Conservation (phyloP, 2,113 vertebrate genomes). For the Channa maculata region DNA sequence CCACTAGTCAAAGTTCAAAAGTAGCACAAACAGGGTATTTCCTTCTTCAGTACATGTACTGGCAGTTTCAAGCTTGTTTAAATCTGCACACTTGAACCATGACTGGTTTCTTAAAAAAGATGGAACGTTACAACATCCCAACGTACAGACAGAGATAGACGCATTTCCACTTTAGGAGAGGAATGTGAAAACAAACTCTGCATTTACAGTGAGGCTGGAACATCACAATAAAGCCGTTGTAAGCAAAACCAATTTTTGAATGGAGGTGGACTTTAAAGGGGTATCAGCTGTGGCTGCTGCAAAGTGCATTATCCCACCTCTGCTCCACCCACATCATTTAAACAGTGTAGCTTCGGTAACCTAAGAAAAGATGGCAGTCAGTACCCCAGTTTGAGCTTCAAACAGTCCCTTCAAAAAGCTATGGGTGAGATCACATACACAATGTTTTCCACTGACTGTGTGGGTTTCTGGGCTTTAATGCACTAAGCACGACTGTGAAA, state of each 20-base stretch:
- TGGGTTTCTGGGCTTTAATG: constrained; percentile 2
- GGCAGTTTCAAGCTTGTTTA: too few species aligned
- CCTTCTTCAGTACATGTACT: too few species aligned
- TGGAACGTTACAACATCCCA: too few species aligned
- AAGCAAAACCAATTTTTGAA: not conserved
- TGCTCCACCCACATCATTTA: constrained; percentile 30
- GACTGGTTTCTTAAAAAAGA: too few species aligned
- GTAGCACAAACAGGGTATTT: too few species aligned
- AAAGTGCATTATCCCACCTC: constrained; percentile 17
- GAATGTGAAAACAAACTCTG: too few species aligned
- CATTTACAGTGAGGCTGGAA: too few species aligned
- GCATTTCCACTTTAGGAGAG: too few species aligned
- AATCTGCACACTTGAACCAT: too few species aligned
- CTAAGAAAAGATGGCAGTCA: constrained; percentile 15
- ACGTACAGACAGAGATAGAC: too few species aligned
- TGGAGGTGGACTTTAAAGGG: not conserved
- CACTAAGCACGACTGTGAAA: not conserved
- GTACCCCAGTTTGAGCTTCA: constrained; percentile 8
- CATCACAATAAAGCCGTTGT: too few species aligned
- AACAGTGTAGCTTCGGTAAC: constrained; percentile 42
- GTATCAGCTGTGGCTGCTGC: not conserved
- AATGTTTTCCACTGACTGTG: constrained; percentile 40
- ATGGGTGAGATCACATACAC: constrained; percentile 18
- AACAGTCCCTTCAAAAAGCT: constrained; percentile 16
- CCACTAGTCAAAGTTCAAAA: not conserved